Evolutionary conservation across 1,140 invertebrate species (phyloP).

Genomic region (Heterodera carotae): DNA sequence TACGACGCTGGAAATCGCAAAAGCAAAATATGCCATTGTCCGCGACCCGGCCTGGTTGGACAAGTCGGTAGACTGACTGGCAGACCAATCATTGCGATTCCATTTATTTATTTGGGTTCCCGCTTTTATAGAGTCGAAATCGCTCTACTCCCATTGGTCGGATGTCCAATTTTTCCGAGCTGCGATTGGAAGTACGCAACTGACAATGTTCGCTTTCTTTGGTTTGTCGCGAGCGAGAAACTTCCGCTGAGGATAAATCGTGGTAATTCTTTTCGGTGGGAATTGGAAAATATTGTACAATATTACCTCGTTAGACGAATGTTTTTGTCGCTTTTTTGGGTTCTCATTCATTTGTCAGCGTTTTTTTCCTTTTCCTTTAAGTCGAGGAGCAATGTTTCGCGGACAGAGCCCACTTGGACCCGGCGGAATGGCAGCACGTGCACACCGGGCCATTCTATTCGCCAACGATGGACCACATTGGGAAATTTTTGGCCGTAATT

Average conservation of each 20-base stretch:
- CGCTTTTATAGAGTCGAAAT: conserved; percentile 18
- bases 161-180: conserved; percentile 30
- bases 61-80: neutral
- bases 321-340: too few relatives aligned
- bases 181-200: conserved; percentile 23
- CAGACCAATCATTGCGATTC: too few relatives aligned
- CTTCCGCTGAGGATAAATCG: conserved; percentile 1
- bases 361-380: neutral
- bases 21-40: conserved; percentile 5
- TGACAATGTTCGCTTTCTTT: conserved; percentile 4
- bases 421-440: conserved; percentile 1
- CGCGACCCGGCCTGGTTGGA: conserved; percentile 17
- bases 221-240: neutral
- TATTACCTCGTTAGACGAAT: too few relatives aligned
- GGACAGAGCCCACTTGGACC: conserved; percentile 7
- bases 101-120: too few relatives aligned
- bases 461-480: conserved; percentile 2
- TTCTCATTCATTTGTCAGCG: conserved; percentile 11
- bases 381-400: neutral
- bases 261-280: neutral
- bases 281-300: too few relatives aligned
- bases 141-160: conserved; percentile 23
- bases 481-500: conserved; percentile 22
- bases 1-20: conserved; percentile 1
- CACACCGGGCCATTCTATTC: conserved; percentile 15